These are phyloP conservation scores for Camponotus vicinus DNA, from an alignment of 1,140 invertebrate genomes.

Conservation along the genomic window DNA sequence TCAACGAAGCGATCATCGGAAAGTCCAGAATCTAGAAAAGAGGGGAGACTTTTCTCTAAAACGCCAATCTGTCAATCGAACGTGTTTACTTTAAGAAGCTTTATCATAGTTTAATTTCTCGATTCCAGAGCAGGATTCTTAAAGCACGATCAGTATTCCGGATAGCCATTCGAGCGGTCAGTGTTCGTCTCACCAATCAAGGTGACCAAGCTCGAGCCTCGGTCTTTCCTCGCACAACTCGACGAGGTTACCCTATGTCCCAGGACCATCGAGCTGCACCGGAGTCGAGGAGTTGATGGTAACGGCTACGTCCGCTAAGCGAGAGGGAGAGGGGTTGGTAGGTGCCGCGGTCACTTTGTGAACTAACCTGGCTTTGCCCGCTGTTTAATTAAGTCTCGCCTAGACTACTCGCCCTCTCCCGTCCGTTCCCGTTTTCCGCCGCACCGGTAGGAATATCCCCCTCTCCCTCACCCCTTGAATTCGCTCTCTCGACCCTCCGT, in stretches of 20 bases:
- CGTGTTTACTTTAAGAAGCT: not conserved
- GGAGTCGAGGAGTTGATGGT: constrained; percentile 70
- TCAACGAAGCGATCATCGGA: constrained; percentile 42
- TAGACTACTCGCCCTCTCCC: constrained; percentile 79
- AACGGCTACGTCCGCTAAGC: constrained; percentile 57
- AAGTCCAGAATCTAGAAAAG: constrained; percentile 5
- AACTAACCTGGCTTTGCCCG: constrained; percentile 84
- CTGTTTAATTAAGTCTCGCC: constrained; percentile 86
- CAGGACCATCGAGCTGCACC: constrained; percentile 63
- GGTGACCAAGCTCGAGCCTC: constrained; percentile 23
- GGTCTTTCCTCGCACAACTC: constrained; percentile 28
- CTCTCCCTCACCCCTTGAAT: constrained; percentile 46
- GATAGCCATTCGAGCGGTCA: constrained; percentile 4
- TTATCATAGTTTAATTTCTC: not conserved
- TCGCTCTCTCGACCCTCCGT: constrained; percentile 55
- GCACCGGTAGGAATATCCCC: constrained; percentile 55
- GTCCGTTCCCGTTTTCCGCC: constrained; percentile 49
- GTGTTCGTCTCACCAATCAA: constrained; percentile 55
- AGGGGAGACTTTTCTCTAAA: constrained; percentile 20
- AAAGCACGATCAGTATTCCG: not conserved
- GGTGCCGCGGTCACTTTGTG: constrained; percentile 86
- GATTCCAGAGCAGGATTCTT: not conserved
- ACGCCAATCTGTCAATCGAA: constrained; percentile 31
- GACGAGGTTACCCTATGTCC: constrained; percentile 51
- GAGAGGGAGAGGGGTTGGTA: constrained; percentile 58